Evolutionary conservation across 2,888 invertebrate genomes (phyloP).

Genomic region (Pachymerium ferrugineum): DNA sequence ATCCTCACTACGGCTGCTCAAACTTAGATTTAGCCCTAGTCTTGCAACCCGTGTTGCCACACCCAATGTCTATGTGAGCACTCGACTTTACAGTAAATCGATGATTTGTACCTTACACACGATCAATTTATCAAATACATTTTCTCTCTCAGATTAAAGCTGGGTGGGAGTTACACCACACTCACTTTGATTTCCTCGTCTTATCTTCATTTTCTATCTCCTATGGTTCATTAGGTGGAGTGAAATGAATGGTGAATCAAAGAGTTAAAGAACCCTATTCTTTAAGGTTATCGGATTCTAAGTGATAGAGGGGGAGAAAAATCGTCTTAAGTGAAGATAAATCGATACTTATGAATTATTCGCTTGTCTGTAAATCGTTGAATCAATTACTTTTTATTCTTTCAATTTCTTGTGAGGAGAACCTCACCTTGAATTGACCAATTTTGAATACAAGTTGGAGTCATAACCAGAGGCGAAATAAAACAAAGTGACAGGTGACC

Average conservation of each 20-base stretch:
- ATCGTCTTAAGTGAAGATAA: too few species aligned
- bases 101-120: constrained; percentile 24
- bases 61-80: constrained; percentile 1
- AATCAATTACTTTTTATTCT: neutral
- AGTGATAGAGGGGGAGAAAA: neutral
- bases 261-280: neutral
- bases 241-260: neutral
- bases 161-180: too few species aligned
- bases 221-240: neutral
- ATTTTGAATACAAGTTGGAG: neutral
- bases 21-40: constrained; percentile 7
- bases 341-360: constrained; percentile 1
- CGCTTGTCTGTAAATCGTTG: neutral
- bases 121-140: constrained; percentile 23
- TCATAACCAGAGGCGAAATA: neutral
- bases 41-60: constrained; percentile 7
- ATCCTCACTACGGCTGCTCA: neutral
- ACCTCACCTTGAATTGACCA: neutral
- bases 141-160: neutral
- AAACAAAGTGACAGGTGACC: neutral
- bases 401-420: neutral
- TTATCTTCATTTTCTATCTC: neutral
- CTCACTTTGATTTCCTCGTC: neutral
- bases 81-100: neutral
- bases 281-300: neutral